These are phyloP conservation scores for Schlechtendalia chinensis DNA, from an alignment of 1,140 invertebrate species.

Conservation along the genomic window DNA sequence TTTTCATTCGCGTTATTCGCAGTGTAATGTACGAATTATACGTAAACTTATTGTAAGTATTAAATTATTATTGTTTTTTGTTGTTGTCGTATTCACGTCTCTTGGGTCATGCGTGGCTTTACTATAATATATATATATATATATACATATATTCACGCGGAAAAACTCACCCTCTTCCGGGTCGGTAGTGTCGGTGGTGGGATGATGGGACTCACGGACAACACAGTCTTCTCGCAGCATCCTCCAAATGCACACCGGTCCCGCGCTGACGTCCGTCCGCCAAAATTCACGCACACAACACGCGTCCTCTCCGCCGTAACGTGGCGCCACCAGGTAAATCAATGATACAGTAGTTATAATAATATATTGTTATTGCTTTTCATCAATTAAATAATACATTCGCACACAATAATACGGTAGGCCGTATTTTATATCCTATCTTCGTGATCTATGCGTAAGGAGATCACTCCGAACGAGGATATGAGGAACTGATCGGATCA, in stretches of 20 bases:
- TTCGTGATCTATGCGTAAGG: too few relatives aligned
- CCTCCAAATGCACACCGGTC: slow-evolving; percentile 6
- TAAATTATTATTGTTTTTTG: background rate
- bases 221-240: slow-evolving; percentile 47
- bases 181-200: background rate
- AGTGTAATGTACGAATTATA: too few relatives aligned
- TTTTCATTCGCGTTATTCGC: too few relatives aligned
- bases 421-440: too few relatives aligned
- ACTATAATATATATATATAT: too few relatives aligned
- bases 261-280: background rate
- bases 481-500: too few relatives aligned
- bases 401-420: too few relatives aligned
- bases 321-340: background rate
- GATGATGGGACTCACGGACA: background rate
- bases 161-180: background rate
- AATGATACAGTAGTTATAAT: too few relatives aligned
- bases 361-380: background rate
- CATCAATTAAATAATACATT: background rate
- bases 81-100: background rate
- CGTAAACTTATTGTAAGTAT: too few relatives aligned
- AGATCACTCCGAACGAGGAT: too few relatives aligned
- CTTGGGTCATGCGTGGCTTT: slow-evolving; percentile 13
- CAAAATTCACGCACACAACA: background rate
- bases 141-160: too few relatives aligned
- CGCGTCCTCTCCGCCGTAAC: too few relatives aligned